Evolutionary conservation across 2,888 invertebrate species (phyloP), one percentile per base, ranked within the genome.

Genomic region (Tenodera sinensis): DNA sequence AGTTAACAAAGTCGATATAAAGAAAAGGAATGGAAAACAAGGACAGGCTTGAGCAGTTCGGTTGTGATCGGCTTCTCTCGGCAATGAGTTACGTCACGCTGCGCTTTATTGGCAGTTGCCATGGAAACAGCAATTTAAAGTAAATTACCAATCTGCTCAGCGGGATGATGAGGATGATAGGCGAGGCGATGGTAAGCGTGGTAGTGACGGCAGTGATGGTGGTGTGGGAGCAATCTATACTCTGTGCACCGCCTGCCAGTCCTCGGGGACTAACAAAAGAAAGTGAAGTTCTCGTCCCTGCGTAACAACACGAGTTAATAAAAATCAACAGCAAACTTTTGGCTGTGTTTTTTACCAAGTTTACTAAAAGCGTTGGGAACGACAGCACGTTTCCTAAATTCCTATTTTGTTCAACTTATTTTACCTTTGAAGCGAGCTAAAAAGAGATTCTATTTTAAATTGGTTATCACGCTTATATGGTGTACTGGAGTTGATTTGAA

Each of bases 61-160:
- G 83, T 83, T 28, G n/a, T n/a, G 25, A 15, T 28, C 28, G 83
- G 83, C 83, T 28, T 83, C 83, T 14, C 28, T 27, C 27, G 28
- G n/a, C 28, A 83, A 28, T n/a, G n/a, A 14, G 28, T 14, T 28
- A 83, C 83, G 83, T 83, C 54, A 71, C 54, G 54, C 54, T 71
- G 54, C 47, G n/a, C 85, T 85, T 85, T 85, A 85, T 85, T 85
- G 85, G 85, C 30, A 27, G 85, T 85, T 85, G n/a, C 47, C 85
- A 85, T 85, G 85, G 30, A 42, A n/a, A 85, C 85, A 42, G 47
- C 47, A 47, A 47, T 85, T 85, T 85, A 47, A 85, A 85, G 85
- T 85, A 85, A 85, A 85, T 85, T 85, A 47, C 85, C 85, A 47
- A n/a, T n/a, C 30, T 30, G 28, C 25, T 84, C 84, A 34, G 28